Evolutionary conservation across 2,113 vertebrate genomes (phyloP), one percentile per base, ranked within the genome.

Genomic region (Orycteropus afer): DNA sequence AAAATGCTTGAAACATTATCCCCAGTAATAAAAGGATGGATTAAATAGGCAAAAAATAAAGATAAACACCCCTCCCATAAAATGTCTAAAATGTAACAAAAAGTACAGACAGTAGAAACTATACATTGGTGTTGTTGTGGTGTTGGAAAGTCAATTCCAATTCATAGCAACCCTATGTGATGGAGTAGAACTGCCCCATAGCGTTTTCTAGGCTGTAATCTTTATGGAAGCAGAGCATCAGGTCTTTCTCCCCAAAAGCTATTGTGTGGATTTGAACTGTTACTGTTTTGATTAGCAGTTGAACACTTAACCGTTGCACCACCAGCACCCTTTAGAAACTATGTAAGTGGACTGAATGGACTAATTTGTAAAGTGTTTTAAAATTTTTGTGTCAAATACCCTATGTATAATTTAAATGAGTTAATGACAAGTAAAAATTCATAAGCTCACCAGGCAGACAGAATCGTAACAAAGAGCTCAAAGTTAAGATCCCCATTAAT

Each of bases 41-140:
- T 55, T 94, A 86, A 91, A 45, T 45, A 59, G 34, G 49, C 47
- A 71, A 34, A 59, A 93, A 94, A 71, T 76, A 73, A 83, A 90
- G 34, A 51, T 45, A 11, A 57, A 14, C 2, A 17, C 71, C 25
- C 5, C 63, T 65, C 63, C 40, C 57, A 81, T 76, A 76, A 87
- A 73, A 87, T 80, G 29, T 92, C n/a, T 27, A 81, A 84, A 90
- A 77, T 85, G 3, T 29, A 79, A 73, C 47, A 81, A 67, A 82
- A 80, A 93, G 37, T 53, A 1, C 37, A 69, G 45, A 25, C 20
- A 65, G 49, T 82, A 59, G 65, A 59, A 77, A 65, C 29, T 55
- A n/a, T 45, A 0, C 37, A 13, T 65, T 34, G 61, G 12, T 65
- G 27, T 65, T 32, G 61, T 65, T 65, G 32, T n/a, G 61, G 32